A percentile compares a stretch with the other conserved stretches of the same genome.
Conservation (phyloP, 2,113 vertebrate species). For the Morone chrysops region DNA sequence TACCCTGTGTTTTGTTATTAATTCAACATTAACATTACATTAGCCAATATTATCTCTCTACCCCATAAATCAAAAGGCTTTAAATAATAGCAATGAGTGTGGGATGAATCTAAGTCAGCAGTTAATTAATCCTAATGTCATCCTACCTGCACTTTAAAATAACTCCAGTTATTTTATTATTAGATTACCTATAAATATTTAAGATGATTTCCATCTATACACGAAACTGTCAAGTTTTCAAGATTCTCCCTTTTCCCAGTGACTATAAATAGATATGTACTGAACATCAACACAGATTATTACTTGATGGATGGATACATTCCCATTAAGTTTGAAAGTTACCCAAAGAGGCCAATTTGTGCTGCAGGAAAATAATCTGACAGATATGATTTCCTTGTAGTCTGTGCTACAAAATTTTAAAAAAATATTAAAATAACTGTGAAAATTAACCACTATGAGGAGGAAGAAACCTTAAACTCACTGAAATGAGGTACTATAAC, state of each 20-base stretch:
- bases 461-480: not conserved
- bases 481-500: not conserved
- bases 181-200: conserved; percentile 1
- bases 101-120: not conserved
- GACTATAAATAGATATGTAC: not conserved
- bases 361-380: not conserved
- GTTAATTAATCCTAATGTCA: not conserved
- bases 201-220: not conserved
- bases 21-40: not conserved
- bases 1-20: not conserved
- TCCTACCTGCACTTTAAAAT: not conserved
- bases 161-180: not conserved
- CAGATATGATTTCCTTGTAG: not conserved
- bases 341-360: not conserved
- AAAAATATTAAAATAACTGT: not conserved
- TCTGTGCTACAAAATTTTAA: not conserved
- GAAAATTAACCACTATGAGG: not conserved
- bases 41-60: not conserved
- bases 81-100: not conserved
- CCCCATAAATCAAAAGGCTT: not conserved
- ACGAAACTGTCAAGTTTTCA: not conserved
- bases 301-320: not conserved
- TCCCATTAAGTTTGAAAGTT: not conserved
- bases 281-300: not conserved
- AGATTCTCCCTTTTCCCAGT: not conserved